Percentiles rank a stretch among this genome's conserved stretches.
phyloP scores from a whole-genome alignment of 2,113 vertebrate genomes.

The Pseudolaguvia tuberculata region DNA sequence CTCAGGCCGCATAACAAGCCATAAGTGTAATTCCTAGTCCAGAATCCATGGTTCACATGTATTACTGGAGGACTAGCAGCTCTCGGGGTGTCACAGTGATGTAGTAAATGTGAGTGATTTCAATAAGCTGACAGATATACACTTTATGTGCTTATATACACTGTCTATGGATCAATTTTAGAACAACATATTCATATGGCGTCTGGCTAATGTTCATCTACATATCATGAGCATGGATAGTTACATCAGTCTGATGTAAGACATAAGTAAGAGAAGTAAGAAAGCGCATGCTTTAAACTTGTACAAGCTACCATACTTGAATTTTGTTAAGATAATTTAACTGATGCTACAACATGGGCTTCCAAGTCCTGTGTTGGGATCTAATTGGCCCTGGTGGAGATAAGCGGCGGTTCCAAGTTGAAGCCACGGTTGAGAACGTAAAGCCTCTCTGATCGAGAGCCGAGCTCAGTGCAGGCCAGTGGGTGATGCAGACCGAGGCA shows the following conservation, averaged over 20 bases:
- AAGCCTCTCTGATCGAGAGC: slow-evolving; percentile 55
- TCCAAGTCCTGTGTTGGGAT: slow-evolving; percentile 65
- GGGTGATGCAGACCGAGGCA: slow-evolving; percentile 47
- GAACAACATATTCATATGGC: background rate
- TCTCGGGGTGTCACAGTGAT: slow-evolving; percentile 72
- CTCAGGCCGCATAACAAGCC: slow-evolving; percentile 35
- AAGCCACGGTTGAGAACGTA: slow-evolving; percentile 56
- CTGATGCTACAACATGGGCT: slow-evolving; percentile 51
- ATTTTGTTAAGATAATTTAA: background rate
- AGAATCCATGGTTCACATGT: slow-evolving; percentile 48
- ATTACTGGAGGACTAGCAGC: slow-evolving; percentile 51
- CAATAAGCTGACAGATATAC: background rate
- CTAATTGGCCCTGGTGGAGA: slow-evolving; percentile 52
- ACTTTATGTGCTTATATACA: slow-evolving; percentile 23
- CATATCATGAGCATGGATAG: slow-evolving; percentile 11
- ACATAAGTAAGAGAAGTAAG: slow-evolving; percentile 30
- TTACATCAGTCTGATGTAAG: slow-evolving; percentile 46
- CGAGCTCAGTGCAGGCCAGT: slow-evolving; percentile 53
- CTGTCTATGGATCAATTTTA: slow-evolving; percentile 4
- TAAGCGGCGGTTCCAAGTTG: slow-evolving; percentile 51
- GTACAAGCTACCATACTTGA: slow-evolving; percentile 3
- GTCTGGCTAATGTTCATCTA: slow-evolving; percentile 4
- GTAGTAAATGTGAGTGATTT: slow-evolving; percentile 53
- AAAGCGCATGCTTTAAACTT: slow-evolving; percentile 28
- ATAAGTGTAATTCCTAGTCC: slow-evolving; percentile 52